Conservation (phyloP, 2,113 vertebrate genomes). For the Pseudorhombus dupliciocellatus region DNA sequence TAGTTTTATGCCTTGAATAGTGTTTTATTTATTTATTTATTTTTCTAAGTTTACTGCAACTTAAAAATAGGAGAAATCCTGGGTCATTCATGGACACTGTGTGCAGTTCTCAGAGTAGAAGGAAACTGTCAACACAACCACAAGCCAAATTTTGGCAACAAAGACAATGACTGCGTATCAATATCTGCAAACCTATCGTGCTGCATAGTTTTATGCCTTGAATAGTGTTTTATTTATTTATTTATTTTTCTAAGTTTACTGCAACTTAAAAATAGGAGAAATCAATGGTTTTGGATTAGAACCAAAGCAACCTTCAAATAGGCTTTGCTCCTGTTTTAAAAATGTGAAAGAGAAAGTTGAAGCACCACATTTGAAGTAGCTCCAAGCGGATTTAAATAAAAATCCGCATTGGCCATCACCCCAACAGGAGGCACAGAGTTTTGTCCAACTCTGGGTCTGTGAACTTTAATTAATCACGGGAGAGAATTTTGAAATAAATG, state of each 20-base stretch:
- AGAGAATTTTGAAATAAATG: no score
- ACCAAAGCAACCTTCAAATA: no score
- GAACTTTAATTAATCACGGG: background rate
- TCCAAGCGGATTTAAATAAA: background rate
- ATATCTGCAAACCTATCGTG: background rate
- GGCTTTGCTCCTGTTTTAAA: conserved; percentile 7
- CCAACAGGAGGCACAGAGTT: background rate
- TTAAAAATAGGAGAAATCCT: no score
- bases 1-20: background rate
- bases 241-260: background rate
- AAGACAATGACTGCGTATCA: background rate
- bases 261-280: no score
- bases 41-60: no score
- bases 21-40: background rate
- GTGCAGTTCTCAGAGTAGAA: no score
- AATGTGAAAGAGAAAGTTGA: conserved; percentile 14
- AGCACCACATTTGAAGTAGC: conserved; percentile 10
- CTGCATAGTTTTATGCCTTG: background rate
- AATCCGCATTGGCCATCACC: background rate
- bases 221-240: background rate
- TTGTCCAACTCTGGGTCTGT: background rate
- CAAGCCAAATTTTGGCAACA: background rate
- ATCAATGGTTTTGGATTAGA: no score
- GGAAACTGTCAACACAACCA: no score
- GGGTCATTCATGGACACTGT: no score